Conservation (phyloP, 2,797 vertebrate genomes). For the Menidia menidia region DNA sequence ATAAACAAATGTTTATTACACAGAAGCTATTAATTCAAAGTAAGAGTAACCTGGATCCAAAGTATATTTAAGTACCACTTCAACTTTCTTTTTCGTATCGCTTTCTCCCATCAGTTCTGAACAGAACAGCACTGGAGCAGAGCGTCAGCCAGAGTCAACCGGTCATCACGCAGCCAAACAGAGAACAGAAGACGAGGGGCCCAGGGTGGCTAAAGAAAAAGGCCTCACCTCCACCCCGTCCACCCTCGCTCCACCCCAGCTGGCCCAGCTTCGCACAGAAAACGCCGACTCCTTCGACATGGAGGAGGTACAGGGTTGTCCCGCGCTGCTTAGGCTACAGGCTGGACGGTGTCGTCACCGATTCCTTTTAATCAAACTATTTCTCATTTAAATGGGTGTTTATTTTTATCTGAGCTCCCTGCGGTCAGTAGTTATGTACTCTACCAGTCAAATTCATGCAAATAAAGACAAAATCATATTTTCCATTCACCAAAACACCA, state of each 20-base stretch:
- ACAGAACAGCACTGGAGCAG: slow-evolving; percentile 15
- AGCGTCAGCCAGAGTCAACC: slow-evolving; percentile 20
- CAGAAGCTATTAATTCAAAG: too few relatives aligned
- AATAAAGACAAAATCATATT: slow-evolving; percentile 15
- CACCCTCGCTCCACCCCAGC: slow-evolving; percentile 78
- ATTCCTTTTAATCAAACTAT: slow-evolving; percentile 8
- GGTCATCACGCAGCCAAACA: slow-evolving; percentile 42
- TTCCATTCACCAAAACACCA: not conserved
- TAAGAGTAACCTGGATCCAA: too few relatives aligned
- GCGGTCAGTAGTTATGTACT: not conserved
- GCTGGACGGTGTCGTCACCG: not conserved
- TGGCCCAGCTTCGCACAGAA: slow-evolving; percentile 84
- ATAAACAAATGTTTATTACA: too few relatives aligned
- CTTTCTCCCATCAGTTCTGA: slow-evolving; percentile 46
- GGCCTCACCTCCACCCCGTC: slow-evolving; percentile 50
- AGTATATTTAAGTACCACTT: not conserved
- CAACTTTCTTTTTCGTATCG: not conserved
- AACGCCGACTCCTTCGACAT: slow-evolving; percentile 95
- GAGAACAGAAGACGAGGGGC: slow-evolving; percentile 73
- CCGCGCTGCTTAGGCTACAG: not conserved
- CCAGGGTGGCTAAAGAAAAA: slow-evolving; percentile 20
- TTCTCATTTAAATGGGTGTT: slow-evolving; percentile 1
- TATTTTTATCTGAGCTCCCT: slow-evolving; percentile 6
- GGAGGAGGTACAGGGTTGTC: slow-evolving; percentile 88
- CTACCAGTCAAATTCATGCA: slow-evolving; percentile 28